Base-by-base conservation (phyloP, 2,797 vertebrate genomes). In the Etheostoma perlongum region DNA sequence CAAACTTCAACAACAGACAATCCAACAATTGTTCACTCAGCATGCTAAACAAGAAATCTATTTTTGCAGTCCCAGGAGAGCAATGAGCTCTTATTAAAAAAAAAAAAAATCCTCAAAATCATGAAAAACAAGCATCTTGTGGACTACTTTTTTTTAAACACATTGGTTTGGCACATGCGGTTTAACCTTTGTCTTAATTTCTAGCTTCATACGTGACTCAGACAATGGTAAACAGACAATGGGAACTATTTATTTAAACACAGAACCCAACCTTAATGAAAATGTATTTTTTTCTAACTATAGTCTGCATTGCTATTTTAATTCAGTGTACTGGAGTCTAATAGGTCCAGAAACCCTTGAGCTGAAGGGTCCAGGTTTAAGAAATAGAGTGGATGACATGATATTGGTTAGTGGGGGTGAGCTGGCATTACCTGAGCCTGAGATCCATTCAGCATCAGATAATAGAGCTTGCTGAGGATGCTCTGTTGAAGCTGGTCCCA, bases 401-500 rank as follows among this genome's bases (percentile, higher is more conserved):
- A 64, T 70, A 59, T 49, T 79, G 74, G 46, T 57, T 74, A 36
- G 5, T 46, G 49, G 1, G n/a, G 36, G 3, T 57, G 33, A 11
- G 10, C 36, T 40, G 67, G 9, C 4, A 44, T 83, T 89, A 98
- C 97, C 95, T 96, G 95, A 3, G 85, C 49, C 81, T 91, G 92
- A 47, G 91, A 86, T 59, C 96, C 95, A 14, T 86, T 96, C 82
- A 91, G 94, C 96, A 98, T 96, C 85, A 98, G 93, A 68, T 93
- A 95, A 83, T 90, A 94, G 83, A 97, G 93, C 84, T 96, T 96
- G 86, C 92, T 95, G 85, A 98, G 94, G 85, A 99, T 93, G 79
- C 94, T 93, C 85, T 96, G 96, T 87, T 96, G 96, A 13, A 99
- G 94, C 90, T 97, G 96, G 52, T 95, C 95, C 98, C 97, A 99